Conservation (phyloP, 2,888 invertebrate species). For the Linnaemya tessellans region DNA sequence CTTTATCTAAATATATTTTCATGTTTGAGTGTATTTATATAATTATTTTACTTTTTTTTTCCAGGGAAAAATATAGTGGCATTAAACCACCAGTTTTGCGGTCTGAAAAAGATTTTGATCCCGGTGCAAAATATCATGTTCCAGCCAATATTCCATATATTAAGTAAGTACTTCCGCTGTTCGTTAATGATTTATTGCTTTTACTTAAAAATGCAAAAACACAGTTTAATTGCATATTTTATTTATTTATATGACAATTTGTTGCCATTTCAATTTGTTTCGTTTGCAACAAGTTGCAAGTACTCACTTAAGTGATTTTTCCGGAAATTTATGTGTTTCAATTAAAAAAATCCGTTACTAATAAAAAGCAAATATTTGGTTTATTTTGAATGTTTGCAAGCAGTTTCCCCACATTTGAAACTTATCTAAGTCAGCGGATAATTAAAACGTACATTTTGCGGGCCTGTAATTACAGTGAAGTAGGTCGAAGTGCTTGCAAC, state of each 20-base stretch:
- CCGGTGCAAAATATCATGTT: slow-evolving; percentile 96
- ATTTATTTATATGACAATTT: background rate
- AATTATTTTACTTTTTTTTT: background rate
- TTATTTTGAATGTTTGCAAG: background rate
- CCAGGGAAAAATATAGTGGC: slow-evolving; percentile 92
- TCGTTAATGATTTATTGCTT: background rate
- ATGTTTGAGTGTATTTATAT: background rate
- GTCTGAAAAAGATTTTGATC: slow-evolving; percentile 95
- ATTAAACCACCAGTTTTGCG: slow-evolving; percentile 93
- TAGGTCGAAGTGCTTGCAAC: slow-evolving; percentile 11
- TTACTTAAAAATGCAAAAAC: background rate
- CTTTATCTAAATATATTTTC: no score
- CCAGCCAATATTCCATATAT: slow-evolving; percentile 95
- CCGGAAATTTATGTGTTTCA: slow-evolving; percentile 33
- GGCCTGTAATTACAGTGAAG: background rate
- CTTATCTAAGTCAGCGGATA: background rate
- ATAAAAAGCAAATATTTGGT: slow-evolving; percentile 3
- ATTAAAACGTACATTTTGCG: background rate
- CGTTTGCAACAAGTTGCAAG: slow-evolving; percentile 13
- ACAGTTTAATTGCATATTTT: background rate
- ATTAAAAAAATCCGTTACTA: slow-evolving; percentile 22
- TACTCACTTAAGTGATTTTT: background rate
- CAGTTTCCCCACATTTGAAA: background rate
- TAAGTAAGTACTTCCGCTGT: slow-evolving; percentile 86
- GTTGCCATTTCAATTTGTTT: slow-evolving; percentile 1